phyloP scores from a whole-genome alignment of 2,797 vertebrate genomes.

The Cichlasoma orientale region DNA sequence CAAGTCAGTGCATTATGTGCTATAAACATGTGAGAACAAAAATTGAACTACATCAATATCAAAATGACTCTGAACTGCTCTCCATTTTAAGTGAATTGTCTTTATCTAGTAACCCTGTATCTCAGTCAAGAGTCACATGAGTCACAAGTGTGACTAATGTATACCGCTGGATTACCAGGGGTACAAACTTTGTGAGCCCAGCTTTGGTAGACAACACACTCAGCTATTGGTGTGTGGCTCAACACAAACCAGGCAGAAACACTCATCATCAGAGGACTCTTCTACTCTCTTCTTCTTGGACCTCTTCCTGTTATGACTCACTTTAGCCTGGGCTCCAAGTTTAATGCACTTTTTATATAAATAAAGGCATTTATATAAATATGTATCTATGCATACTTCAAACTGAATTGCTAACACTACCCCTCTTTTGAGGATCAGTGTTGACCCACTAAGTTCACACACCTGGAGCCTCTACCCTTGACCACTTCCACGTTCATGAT shows the following conservation, averaged over 20 bases:
- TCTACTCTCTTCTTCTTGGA: neutral
- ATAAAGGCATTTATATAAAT: too few species aligned
- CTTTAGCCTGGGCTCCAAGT: too few species aligned
- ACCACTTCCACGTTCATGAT: neutral
- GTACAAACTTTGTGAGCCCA: too few species aligned
- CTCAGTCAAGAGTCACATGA: too few species aligned
- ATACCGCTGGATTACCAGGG: too few species aligned
- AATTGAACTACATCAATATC: neutral
- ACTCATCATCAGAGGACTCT: neutral
- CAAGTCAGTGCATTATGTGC: too few species aligned
- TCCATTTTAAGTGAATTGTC: too few species aligned
- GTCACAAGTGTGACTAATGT: too few species aligned
- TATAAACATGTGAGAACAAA: neutral
- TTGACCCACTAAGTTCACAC: neutral
- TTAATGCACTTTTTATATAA: too few species aligned
- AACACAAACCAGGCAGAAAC: neutral
- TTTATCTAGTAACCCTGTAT: too few species aligned
- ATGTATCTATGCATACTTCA: too few species aligned
- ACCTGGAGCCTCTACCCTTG: neutral
- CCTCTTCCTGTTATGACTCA: neutral
- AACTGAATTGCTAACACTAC: neutral
- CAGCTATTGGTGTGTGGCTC: neutral
- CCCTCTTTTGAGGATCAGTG: neutral
- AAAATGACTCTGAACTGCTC: too few species aligned
- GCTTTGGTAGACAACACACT: neutral